A percentile compares a stretch with the other conserved stretches of the same genome.
Conservation (phyloP, 2,113 vertebrate species). For the Poecilia latipinna region DNA sequence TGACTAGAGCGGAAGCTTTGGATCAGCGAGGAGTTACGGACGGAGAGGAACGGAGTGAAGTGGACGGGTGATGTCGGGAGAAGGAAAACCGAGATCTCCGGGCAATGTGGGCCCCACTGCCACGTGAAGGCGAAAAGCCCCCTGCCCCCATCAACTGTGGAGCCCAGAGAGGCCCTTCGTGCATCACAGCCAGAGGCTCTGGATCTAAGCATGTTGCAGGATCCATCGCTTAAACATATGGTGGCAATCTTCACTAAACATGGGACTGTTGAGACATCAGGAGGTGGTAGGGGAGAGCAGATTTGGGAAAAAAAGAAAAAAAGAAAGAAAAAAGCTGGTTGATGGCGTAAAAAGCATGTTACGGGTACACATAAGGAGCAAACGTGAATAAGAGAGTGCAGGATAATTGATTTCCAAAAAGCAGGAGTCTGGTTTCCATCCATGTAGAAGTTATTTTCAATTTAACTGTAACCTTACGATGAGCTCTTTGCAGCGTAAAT, state of each 20-base stretch:
- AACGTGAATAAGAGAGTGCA: constrained; percentile 13
- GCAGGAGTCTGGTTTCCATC: constrained; percentile 67
- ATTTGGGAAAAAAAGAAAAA: constrained; percentile 7
- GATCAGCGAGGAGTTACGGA: neutral
- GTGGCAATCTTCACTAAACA: constrained; percentile 61
- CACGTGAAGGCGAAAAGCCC: constrained; percentile 37
- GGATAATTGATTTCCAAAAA: constrained; percentile 61
- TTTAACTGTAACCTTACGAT: constrained; percentile 40
- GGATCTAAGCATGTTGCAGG: constrained; percentile 37
- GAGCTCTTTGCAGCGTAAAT: constrained; percentile 31
- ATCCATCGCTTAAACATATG: constrained; percentile 63
- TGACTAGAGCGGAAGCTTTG: neutral
- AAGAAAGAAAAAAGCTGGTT: constrained; percentile 19
- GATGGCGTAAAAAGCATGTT: constrained; percentile 26
- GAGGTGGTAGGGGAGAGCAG: constrained; percentile 1
- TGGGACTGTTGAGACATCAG: constrained; percentile 24
- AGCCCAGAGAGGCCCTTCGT: constrained; percentile 39
- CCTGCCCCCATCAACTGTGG: constrained; percentile 8
- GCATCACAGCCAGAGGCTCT: constrained; percentile 35
- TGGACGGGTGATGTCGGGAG: constrained; percentile 37
- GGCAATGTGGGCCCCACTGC: constrained; percentile 19
- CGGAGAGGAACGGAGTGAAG: neutral
- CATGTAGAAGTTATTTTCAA: constrained; percentile 46
- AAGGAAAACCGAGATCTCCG: constrained; percentile 39
- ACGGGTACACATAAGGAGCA: constrained; percentile 3